These are phyloP conservation scores for Hoplostethus atlanticus DNA, from an alignment of 2,797 vertebrate genomes.

Conservation along the genomic window DNA sequence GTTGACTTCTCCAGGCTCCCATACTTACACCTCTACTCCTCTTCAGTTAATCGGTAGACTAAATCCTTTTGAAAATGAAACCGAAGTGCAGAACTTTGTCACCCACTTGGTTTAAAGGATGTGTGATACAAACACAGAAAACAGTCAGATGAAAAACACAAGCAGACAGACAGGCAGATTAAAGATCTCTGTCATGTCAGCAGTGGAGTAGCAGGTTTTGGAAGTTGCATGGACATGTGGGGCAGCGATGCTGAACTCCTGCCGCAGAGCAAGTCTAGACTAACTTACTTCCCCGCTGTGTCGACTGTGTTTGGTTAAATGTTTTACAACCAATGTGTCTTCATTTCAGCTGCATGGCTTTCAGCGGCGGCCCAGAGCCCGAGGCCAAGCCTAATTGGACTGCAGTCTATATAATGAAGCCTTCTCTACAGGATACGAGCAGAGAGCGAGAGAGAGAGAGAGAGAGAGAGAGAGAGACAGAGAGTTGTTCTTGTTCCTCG, in stretches of 20 bases:
- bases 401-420: conserved; percentile 21
- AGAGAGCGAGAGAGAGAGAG: no score
- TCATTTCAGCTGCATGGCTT: conserved; percentile 22
- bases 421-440: conserved; percentile 1
- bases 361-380: conserved; percentile 11
- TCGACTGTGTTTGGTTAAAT: conserved; percentile 16
- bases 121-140: no score
- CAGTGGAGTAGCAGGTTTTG: neutral
- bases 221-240: no score
- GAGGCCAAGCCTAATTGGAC: conserved; percentile 22
- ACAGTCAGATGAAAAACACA: neutral
- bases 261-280: conserved; percentile 8
- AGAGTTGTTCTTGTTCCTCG: neutral
- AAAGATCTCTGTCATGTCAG: neutral
- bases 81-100: no score
- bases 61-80: no score
- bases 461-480: no score
- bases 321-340: conserved; percentile 38
- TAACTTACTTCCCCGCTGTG: conserved; percentile 14
- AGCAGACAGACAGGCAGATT: no score
- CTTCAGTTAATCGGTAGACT: no score
- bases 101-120: no score
- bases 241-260: neutral
- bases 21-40: no score
- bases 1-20: no score